Conservation (phyloP, 2,113 vertebrate species). For the Manacus vitellinus region DNA sequence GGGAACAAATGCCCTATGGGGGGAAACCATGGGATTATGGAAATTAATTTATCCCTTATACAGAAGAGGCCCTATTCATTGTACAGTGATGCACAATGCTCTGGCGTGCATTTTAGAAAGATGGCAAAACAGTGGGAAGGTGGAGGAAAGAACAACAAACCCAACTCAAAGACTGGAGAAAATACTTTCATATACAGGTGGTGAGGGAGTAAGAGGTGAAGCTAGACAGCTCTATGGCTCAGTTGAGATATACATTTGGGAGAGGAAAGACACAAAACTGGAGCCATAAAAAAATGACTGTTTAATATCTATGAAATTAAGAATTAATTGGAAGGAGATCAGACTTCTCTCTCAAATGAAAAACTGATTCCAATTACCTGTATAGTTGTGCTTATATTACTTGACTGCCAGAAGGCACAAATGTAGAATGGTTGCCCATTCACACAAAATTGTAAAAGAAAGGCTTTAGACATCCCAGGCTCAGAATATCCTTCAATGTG, state of each 20-base stretch:
- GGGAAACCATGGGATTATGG: background rate
- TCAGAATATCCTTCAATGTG: background rate
- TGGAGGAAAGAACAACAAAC: background rate
- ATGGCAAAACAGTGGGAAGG: background rate
- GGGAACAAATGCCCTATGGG: background rate
- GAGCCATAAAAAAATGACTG: background rate
- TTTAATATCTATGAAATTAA: background rate
- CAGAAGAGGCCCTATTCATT: background rate
- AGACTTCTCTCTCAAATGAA: background rate
- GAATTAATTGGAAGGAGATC: background rate
- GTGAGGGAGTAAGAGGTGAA: background rate
- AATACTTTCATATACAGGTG: background rate
- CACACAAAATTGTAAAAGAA: background rate
- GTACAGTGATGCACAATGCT: background rate
- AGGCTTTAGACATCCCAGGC: background rate
- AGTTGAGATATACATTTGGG: background rate
- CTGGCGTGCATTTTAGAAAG: background rate
- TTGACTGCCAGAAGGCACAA: background rate
- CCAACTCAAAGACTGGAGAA: background rate
- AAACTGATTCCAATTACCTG: background rate
- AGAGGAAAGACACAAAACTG: background rate
- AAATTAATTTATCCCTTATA: background rate
- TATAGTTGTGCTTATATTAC: background rate
- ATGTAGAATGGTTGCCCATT: background rate
- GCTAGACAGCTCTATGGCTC: background rate